Conservation (phyloP, 2,797 vertebrate genomes). For the Cirrhinus molitorella region DNA sequence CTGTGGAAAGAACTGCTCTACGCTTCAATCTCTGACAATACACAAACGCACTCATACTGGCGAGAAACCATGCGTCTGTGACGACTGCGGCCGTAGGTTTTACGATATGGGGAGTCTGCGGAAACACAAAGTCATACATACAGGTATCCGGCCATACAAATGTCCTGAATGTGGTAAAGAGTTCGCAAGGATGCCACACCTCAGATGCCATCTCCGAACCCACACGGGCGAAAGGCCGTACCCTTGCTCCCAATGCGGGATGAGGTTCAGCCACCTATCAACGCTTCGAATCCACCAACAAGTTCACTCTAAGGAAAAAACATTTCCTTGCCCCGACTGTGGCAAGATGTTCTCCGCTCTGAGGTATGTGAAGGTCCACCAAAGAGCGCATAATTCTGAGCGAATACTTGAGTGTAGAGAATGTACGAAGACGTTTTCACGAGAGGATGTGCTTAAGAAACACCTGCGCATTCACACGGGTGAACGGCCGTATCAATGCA, state of each 20-base stretch:
- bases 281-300: slow-evolving; percentile 76
- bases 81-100: slow-evolving; percentile 79
- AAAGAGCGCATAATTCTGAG: slow-evolving; percentile 75
- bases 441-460: slow-evolving; percentile 77
- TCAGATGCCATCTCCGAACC: slow-evolving; percentile 78
- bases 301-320: slow-evolving; percentile 78
- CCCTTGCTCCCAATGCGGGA: slow-evolving; percentile 76
- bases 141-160: slow-evolving; percentile 76
- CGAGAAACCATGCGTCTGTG: slow-evolving; percentile 76
- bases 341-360: slow-evolving; percentile 76
- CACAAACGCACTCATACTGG: slow-evolving; percentile 83
- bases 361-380: slow-evolving; percentile 77
- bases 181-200: slow-evolving; percentile 77
- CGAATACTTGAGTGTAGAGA: slow-evolving; percentile 79
- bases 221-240: slow-evolving; percentile 80
- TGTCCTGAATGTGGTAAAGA: slow-evolving; percentile 79
- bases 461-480: slow-evolving; percentile 80
- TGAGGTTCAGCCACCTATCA: slow-evolving; percentile 79
- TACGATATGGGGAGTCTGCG: slow-evolving; percentile 68
- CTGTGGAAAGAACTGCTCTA: slow-evolving; percentile 78
- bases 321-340: slow-evolving; percentile 76
- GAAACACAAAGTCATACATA: slow-evolving; percentile 80
- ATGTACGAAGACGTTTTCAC: slow-evolving; percentile 78
- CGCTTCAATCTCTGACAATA: slow-evolving; percentile 76
- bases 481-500: slow-evolving; percentile 81